Evolutionary conservation across 2,888 invertebrate genomes (phyloP).

Genomic region (Perizoma flavofasciatum): DNA sequence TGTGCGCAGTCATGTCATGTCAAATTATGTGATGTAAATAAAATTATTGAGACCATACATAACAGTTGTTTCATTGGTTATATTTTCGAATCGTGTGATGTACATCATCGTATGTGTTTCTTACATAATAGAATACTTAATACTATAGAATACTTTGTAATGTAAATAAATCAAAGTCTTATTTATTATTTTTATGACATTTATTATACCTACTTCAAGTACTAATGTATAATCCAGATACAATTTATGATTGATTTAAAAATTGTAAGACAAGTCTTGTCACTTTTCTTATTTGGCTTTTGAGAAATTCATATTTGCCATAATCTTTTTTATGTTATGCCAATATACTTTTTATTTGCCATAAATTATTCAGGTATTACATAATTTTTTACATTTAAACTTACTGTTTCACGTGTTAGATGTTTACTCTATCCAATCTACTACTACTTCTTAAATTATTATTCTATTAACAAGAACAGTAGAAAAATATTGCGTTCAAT

Average conservation of each 20-base stretch:
- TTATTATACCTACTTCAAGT: slow-evolving; percentile 23
- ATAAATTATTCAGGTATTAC: slow-evolving; percentile 9
- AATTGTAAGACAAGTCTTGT: neutral
- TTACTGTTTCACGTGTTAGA: slow-evolving; percentile 24
- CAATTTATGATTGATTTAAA: slow-evolving; percentile 22
- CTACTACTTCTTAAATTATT: slow-evolving; percentile 18
- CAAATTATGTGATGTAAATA: slow-evolving; percentile 76
- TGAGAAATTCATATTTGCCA: slow-evolving; percentile 9
- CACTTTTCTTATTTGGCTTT: neutral
- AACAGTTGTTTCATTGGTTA: slow-evolving; percentile 12
- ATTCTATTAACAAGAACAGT: slow-evolving; percentile 31
- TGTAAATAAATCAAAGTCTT: slow-evolving; percentile 7
- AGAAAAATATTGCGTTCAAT: slow-evolving; percentile 37
- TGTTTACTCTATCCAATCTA: slow-evolving; percentile 22
- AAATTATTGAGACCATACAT: slow-evolving; percentile 52
- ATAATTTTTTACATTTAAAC: slow-evolving; percentile 26
- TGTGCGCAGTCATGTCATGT: slow-evolving; percentile 42
- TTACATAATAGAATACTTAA: no score
- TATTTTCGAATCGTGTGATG: neutral
- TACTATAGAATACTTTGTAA: no score
- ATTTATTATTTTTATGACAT: slow-evolving; percentile 17
- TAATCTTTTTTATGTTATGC: slow-evolving; percentile 1
- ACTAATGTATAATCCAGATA: slow-evolving; percentile 23
- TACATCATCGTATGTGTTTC: no score
- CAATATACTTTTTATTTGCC: slow-evolving; percentile 5